Conservation (phyloP, 2,888 invertebrate species). For the Choreutis nemorana region DNA sequence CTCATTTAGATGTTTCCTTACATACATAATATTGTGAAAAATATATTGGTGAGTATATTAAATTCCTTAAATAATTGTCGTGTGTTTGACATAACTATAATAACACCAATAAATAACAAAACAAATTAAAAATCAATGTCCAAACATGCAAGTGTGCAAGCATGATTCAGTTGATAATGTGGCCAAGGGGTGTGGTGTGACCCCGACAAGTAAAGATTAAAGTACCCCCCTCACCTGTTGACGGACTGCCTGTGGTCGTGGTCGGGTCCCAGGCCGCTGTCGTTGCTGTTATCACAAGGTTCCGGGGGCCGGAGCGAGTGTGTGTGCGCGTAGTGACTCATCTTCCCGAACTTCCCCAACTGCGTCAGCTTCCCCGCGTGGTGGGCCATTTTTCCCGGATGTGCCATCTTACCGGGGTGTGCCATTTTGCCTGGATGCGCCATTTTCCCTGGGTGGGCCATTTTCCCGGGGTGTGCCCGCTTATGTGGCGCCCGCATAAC, state of each 20-base stretch:
- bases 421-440: conserved; percentile 36
- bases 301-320: conserved; percentile 57
- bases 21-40: too few species aligned
- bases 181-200: too few species aligned
- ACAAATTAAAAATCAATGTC: too few species aligned
- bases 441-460: conserved; percentile 51
- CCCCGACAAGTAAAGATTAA: background rate
- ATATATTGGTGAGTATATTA: too few species aligned
- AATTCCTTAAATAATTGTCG: too few species aligned
- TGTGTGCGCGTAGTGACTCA: conserved; percentile 49
- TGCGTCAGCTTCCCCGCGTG: conserved; percentile 27
- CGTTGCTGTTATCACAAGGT: conserved; percentile 87
- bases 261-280: conserved; percentile 88
- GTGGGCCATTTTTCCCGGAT: conserved; percentile 36
- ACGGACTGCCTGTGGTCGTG: conserved; percentile 69
- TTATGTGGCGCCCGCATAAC: conserved; percentile 75
- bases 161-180: too few species aligned
- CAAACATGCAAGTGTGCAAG: too few species aligned
- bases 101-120: too few species aligned
- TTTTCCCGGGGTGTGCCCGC: conserved; percentile 58
- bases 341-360: conserved; percentile 49
- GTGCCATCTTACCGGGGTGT: conserved; percentile 41
- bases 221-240: conserved; percentile 36
- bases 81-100: too few species aligned
- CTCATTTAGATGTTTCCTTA: too few species aligned